Percentiles rank a stretch among this genome's conserved stretches.
Conservation (phyloP, 1,140 invertebrate species). For the Trinorchestia longiramus region DNA sequence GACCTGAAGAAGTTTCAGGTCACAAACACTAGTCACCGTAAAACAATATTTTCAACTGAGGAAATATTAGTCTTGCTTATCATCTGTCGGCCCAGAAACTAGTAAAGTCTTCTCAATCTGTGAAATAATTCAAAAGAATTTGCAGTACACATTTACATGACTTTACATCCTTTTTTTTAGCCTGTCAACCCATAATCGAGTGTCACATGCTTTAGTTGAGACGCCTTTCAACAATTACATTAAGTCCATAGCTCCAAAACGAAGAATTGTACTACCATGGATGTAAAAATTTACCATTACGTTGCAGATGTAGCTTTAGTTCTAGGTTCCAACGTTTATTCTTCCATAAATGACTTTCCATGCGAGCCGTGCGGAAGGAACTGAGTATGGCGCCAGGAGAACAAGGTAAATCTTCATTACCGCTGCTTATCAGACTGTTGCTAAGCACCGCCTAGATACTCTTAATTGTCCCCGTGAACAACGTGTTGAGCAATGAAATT, state of each 20-base stretch:
- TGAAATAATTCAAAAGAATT: background rate
- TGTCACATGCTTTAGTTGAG: background rate
- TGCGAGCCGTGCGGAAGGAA: background rate
- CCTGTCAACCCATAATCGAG: background rate
- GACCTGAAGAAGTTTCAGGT: background rate
- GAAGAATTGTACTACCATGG: background rate
- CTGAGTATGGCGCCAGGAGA: background rate
- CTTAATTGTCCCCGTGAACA: background rate
- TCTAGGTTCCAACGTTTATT: background rate
- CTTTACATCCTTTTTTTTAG: background rate
- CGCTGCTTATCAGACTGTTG: background rate
- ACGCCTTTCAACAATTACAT: background rate
- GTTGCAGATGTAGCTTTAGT: background rate
- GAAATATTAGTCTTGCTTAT: background rate
- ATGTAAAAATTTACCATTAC: background rate
- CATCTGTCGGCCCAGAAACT: background rate
- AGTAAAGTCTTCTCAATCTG: background rate
- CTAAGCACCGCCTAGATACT: background rate
- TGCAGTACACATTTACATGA: background rate
- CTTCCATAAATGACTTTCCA: background rate
- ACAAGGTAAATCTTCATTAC: background rate
- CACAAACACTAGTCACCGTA: background rate
- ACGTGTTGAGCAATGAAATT: background rate
- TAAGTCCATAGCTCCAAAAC: background rate
- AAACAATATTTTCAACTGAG: background rate